Evolutionary conservation across 23 tunicate species (phyloP).

Genomic region (Styela plicata): DNA sequence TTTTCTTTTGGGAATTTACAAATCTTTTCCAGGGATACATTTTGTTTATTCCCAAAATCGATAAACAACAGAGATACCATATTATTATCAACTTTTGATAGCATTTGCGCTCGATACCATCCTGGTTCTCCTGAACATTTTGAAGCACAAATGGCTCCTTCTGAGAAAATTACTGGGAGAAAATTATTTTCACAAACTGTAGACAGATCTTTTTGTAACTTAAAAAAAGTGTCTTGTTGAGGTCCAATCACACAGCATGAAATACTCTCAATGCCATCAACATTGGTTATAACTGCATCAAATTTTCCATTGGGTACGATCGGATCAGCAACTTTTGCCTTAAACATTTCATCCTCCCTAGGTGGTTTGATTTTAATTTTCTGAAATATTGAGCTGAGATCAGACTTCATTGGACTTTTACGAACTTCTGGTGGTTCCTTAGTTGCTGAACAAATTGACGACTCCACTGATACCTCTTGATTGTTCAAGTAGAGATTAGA

Average conservation of each 20-base stretch:
- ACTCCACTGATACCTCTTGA: no score
- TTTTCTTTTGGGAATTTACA: neutral
- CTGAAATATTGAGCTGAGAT: neutral
- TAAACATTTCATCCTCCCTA: neutral
- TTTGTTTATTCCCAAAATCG: conserved; percentile 6
- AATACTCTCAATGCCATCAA: neutral
- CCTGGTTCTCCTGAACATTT: no score
- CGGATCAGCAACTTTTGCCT: neutral
- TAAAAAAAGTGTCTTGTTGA: neutral
- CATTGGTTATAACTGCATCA: neutral
- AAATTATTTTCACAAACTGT: neutral
- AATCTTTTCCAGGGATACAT: neutral
- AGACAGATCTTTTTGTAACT: neutral
- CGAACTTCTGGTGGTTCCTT: no score
- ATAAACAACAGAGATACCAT: neutral
- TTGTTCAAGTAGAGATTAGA: neutral
- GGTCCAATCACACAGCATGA: neutral
- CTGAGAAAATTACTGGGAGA: neutral
- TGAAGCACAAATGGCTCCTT: conserved; percentile 2
- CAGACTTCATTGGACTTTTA: neutral
- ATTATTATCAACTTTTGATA: neutral
- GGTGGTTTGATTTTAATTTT: neutral
- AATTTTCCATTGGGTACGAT: conserved; percentile 13
- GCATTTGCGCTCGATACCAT: conserved; percentile 3
- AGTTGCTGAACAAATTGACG: no score